Evolutionary conservation across 2,888 invertebrate genomes (phyloP).

Genomic region (Acholoe squamosa): DNA sequence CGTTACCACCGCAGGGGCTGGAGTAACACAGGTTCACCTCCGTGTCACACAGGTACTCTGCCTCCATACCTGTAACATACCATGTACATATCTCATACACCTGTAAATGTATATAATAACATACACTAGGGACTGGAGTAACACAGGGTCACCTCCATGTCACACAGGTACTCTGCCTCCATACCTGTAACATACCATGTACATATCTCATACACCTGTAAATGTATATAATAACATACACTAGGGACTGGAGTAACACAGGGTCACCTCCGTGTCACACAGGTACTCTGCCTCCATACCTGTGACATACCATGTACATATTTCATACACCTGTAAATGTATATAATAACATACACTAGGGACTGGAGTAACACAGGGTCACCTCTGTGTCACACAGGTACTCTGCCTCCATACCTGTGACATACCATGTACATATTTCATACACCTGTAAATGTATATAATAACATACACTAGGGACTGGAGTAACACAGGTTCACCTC

Average conservation of each 20-base stretch:
- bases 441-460: neutral
- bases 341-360: constrained; percentile 86
- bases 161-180: constrained; percentile 85
- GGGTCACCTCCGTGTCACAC: constrained; percentile 87
- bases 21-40: constrained; percentile 98
- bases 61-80: constrained; percentile 88
- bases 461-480: no score
- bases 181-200: constrained; percentile 86
- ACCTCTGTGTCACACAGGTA: constrained; percentile 84
- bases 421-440: constrained; percentile 31
- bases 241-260: constrained; percentile 98
- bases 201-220: no score
- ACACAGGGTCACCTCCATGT: constrained; percentile 91
- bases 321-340: no score
- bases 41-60: constrained; percentile 96
- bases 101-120: neutral
- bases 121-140: constrained; percentile 98
- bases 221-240: neutral
- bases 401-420: constrained; percentile 89
- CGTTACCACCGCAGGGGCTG: constrained; percentile 94
- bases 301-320: constrained; percentile 75
- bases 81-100: no score
- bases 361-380: constrained; percentile 97
- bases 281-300: constrained; percentile 89
- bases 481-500: no score